Conservation (phyloP, 1,140 invertebrate genomes). For the Trachymyrmex cornetzi region DNA sequence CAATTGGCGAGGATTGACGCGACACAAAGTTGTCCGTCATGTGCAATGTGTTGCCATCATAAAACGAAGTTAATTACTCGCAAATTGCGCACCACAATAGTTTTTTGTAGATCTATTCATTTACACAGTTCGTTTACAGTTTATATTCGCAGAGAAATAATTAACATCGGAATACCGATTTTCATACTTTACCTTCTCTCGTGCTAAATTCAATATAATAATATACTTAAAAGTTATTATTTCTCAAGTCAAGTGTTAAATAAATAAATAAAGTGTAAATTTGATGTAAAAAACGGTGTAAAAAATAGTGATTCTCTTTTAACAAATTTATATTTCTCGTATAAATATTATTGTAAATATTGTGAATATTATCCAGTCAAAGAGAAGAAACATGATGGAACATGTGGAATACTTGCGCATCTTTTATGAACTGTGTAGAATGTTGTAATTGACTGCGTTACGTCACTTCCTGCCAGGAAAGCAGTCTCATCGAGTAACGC, state of each 20-base stretch:
- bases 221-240: not conserved
- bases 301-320: not conserved
- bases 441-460: conserved; percentile 68
- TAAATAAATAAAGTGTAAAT: not conserved
- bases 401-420: conserved; percentile 34
- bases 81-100: not conserved
- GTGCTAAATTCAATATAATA: not conserved
- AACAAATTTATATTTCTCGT: not conserved
- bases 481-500: conserved; percentile 26
- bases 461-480: conserved; percentile 69
- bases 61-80: conserved; percentile 17
- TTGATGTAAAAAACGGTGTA: not conserved
- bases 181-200: not conserved
- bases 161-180: not conserved
- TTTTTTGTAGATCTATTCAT: not conserved
- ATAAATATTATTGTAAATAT: not conserved
- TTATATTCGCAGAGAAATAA: not conserved
- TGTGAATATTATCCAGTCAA: no score
- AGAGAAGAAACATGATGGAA: not conserved
- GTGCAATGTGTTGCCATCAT: not conserved
- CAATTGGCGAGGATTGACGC: conserved; percentile 58
- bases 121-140: not conserved
- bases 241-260: not conserved
- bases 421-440: conserved; percentile 57
- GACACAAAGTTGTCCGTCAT: conserved; percentile 38